phyloP scores from a whole-genome alignment of 2,888 invertebrate species.

The Sminthurides aquaticus region DNA sequence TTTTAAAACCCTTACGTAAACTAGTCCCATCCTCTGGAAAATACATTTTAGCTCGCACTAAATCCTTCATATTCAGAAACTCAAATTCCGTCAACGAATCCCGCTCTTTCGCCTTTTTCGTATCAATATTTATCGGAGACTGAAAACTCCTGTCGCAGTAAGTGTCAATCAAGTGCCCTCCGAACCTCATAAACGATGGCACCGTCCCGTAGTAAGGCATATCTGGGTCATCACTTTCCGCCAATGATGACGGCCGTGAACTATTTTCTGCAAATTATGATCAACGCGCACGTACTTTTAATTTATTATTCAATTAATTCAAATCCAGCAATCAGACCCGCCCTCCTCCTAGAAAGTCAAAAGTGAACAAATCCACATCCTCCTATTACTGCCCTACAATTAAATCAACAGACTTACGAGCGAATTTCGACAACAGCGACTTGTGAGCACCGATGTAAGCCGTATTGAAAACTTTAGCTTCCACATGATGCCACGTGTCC shows the following conservation, averaged over 20 bases:
- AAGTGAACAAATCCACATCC: too few species aligned
- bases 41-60: slow-evolving; percentile 8
- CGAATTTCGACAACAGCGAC: too few species aligned
- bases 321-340: too few species aligned
- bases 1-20: slow-evolving; percentile 16
- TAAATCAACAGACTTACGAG: too few species aligned
- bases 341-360: too few species aligned
- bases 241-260: too few species aligned
- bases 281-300: not conserved
- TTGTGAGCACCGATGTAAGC: too few species aligned
- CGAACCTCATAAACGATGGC: slow-evolving; percentile 15
- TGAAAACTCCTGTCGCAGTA: slow-evolving; percentile 13
- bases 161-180: slow-evolving; percentile 1
- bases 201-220: slow-evolving; percentile 12
- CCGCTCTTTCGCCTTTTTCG: slow-evolving; percentile 2
- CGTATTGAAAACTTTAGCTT: slow-evolving; percentile 6
- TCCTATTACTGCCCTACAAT: too few species aligned
- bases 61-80: slow-evolving; percentile 1
- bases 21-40: slow-evolving; percentile 21
- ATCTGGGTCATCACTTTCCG: not conserved
- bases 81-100: slow-evolving; percentile 17
- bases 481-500: slow-evolving; percentile 14
- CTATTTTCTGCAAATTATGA: too few species aligned
- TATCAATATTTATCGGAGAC: slow-evolving; percentile 15
- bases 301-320: too few species aligned